A percentile compares a stretch with the other conserved stretches of the same genome.
phyloP scores from a whole-genome alignment of 2,888 invertebrate genomes.

The Drosophila austrosaltans region DNA sequence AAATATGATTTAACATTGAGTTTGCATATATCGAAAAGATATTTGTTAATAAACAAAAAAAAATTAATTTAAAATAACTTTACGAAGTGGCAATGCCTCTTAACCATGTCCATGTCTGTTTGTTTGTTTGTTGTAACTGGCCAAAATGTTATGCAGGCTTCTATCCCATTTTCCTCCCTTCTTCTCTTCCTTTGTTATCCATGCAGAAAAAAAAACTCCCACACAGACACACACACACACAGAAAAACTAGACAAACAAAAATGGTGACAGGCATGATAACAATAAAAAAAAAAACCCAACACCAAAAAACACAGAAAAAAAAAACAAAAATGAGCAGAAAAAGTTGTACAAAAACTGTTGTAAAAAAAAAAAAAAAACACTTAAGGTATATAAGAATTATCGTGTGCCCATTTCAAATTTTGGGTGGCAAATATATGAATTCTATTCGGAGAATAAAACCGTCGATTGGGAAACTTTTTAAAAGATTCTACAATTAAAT shows the following conservation, averaged over 20 bases:
- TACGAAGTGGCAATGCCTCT: no score
- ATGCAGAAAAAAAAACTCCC: slow-evolving; percentile 13
- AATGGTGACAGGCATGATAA: slow-evolving; percentile 66
- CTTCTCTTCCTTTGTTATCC: slow-evolving; percentile 14
- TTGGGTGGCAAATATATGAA: no score
- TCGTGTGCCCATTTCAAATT: no score
- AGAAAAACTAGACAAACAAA: slow-evolving; percentile 35
- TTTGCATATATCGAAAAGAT: neutral
- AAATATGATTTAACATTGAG: neutral
- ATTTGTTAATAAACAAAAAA: no score
- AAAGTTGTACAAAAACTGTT: neutral
- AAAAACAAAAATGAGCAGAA: neutral
- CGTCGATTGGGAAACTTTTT: no score
- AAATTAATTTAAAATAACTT: no score
- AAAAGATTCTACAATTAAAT: no score
- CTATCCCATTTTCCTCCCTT: slow-evolving; percentile 20
- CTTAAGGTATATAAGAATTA: no score
- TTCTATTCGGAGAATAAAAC: no score
- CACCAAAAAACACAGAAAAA: slow-evolving; percentile 33
- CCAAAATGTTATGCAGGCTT: slow-evolving; percentile 63
- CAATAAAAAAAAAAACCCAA: slow-evolving; percentile 25
- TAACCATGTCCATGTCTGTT: neutral
- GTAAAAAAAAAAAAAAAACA: no score
- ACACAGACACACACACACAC: slow-evolving; percentile 21
- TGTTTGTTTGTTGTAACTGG: slow-evolving; percentile 27